Evolutionary conservation across 2,888 invertebrate genomes (phyloP).

Genomic region (Bombylius discolor): DNA sequence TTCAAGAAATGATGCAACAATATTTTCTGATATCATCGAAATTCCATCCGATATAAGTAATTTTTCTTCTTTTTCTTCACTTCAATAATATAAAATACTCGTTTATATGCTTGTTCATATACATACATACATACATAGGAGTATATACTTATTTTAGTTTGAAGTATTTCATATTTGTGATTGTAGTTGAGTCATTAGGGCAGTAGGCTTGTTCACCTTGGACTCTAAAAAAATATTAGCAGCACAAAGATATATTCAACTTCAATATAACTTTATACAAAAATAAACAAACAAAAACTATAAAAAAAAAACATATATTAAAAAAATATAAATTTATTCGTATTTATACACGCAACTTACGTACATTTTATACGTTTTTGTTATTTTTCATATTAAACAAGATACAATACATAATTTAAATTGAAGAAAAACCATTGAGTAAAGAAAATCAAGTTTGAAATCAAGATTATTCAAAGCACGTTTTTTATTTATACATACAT

Average conservation of each 20-base stretch:
- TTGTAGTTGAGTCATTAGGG: conserved; percentile 4
- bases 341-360: no score
- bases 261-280: no score
- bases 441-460: background rate
- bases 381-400: no score
- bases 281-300: no score
- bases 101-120: no score
- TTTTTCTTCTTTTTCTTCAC: background rate
- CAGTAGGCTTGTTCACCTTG: conserved; percentile 6
- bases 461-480: background rate
- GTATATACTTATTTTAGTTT: no score
- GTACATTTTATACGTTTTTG: no score
- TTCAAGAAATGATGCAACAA: conserved; percentile 4
- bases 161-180: background rate
- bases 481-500: background rate
- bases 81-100: no score
- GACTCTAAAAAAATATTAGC: background rate
- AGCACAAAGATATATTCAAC: no score
- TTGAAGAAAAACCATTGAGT: background rate
- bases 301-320: no score
- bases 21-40: conserved; percentile 2
- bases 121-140: no score
- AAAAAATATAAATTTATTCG: no score
- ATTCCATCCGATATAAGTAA: conserved; percentile 3
- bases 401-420: background rate